Conservation (phyloP, 1,140 invertebrate genomes). For the Agrypnia vestita region DNA sequence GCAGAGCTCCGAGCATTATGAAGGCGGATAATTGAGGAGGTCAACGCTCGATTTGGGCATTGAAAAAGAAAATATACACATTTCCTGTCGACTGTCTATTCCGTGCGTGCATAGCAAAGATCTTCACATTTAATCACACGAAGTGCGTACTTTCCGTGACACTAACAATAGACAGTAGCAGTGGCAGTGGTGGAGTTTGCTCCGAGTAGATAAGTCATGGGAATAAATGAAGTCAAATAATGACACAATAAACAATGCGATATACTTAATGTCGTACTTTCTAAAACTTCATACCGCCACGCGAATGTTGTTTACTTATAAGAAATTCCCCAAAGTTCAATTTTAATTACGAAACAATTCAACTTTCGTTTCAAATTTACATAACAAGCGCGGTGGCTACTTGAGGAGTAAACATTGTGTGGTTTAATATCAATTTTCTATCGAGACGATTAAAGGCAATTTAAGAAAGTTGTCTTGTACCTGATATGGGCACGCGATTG, state of each 20-base stretch:
- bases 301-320: neutral
- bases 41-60: too few species aligned
- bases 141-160: neutral
- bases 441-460: too few species aligned
- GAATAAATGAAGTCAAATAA: slow-evolving; percentile 11
- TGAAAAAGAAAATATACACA: too few species aligned
- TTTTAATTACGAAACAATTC: slow-evolving; percentile 14
- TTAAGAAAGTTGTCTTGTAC: too few species aligned
- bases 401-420: too few species aligned
- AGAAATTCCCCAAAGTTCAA: slow-evolving; percentile 31
- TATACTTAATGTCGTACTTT: slow-evolving; percentile 21
- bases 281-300: slow-evolving; percentile 9
- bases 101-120: too few species aligned
- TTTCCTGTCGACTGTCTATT: too few species aligned
- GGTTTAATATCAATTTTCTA: too few species aligned
- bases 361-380: slow-evolving; percentile 28
- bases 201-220: slow-evolving; percentile 23
- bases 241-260: slow-evolving; percentile 42
- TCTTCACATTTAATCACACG: too few species aligned
- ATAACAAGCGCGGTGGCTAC: neutral
- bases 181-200: neutral
- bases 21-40: too few species aligned
- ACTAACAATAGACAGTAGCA: neutral
- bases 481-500: too few species aligned
- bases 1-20: too few species aligned